Conservation (phyloP, 1,140 invertebrate genomes). For the Nymphalis io region DNA sequence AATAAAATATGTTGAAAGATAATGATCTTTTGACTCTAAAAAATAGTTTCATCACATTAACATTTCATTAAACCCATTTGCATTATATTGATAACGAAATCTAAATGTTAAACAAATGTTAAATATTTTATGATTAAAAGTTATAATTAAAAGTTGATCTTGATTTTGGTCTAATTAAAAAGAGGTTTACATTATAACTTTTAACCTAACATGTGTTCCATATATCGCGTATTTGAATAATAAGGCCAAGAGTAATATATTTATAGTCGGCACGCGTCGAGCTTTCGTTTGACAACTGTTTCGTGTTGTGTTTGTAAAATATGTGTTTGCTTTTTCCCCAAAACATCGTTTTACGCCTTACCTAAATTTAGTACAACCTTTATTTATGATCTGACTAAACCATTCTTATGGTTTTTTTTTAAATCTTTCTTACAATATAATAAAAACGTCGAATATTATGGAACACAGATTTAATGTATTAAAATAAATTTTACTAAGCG, state of each 20-base stretch:
- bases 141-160: neutral
- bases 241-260: slow-evolving; percentile 47
- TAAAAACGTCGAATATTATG: neutral
- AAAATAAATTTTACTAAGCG: slow-evolving; percentile 18
- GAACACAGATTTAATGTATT: slow-evolving; percentile 3
- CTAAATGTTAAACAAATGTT: no score
- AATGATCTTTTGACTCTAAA: no score
- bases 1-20: no score
- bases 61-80: no score
- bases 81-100: no score
- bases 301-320: slow-evolving; percentile 53
- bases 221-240: slow-evolving; percentile 44
- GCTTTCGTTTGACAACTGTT: slow-evolving; percentile 54
- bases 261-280: slow-evolving; percentile 50
- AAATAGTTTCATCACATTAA: no score
- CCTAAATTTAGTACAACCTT: slow-evolving; percentile 48
- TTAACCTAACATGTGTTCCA: slow-evolving; percentile 35
- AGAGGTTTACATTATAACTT: slow-evolving; percentile 17
- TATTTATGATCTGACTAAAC: slow-evolving; percentile 43
- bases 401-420: slow-evolving; percentile 24
- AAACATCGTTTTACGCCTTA: slow-evolving; percentile 51
- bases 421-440: neutral
- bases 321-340: slow-evolving; percentile 45
- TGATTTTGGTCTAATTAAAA: slow-evolving; percentile 12
- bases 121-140: no score